Evolutionary conservation across 2,797 vertebrate species (phyloP).

Genomic region (Eulemur albifrons): DNA sequence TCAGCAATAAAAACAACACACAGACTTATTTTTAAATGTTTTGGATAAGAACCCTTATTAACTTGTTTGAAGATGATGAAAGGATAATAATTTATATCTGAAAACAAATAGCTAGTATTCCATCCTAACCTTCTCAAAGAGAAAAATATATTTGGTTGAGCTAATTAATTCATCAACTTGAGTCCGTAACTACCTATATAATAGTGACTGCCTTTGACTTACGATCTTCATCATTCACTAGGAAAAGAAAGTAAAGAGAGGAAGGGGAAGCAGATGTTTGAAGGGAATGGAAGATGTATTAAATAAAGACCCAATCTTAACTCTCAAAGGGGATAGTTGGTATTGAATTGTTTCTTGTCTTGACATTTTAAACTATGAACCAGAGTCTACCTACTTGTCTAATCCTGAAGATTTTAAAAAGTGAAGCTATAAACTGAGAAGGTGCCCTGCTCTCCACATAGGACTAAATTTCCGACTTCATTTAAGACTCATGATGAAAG

Average conservation of each 20-base stretch:
- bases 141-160: background rate
- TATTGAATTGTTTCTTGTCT: conserved; percentile 50
- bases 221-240: background rate
- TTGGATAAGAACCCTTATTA: background rate
- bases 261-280: background rate
- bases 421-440: conserved; percentile 79
- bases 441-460: conserved; percentile 75
- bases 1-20: background rate
- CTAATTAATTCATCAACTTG: background rate
- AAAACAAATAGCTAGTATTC: background rate
- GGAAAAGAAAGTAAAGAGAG: background rate
- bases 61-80: background rate
- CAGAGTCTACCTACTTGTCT: conserved; percentile 60
- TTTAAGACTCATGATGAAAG: conserved; percentile 32
- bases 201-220: background rate
- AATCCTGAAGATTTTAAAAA: conserved; percentile 69
- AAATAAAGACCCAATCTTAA: background rate
- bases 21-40: background rate
- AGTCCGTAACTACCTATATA: background rate
- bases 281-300: background rate
- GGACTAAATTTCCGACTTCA: conserved; percentile 59
- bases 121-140: background rate
- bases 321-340: background rate
- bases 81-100: background rate
- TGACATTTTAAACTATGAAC: conserved; percentile 25